Base-by-base conservation (phyloP, 2,113 vertebrate genomes). In the Carassius carassius region DNA sequence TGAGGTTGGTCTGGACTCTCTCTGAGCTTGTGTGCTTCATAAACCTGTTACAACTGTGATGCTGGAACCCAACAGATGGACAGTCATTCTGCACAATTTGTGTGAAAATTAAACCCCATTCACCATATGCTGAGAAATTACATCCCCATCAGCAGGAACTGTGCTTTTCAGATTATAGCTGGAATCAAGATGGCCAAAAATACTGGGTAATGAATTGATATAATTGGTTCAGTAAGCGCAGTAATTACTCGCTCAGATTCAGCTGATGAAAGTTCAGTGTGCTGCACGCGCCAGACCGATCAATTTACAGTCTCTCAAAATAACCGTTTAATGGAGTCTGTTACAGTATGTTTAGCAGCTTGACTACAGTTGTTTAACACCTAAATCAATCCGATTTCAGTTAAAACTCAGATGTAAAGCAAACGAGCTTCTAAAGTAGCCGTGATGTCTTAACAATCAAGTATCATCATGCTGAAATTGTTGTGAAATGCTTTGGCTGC, bases 61-160 rank as follows among this genome's bases (percentile, higher is more conserved):
- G 35, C 85, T 65, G 74, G 85, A 88, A 89, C 87, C 80, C 49
- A 83, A 91, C 93, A 93, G 92, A 94, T 93, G 92, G 92, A 88
- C 85, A 29, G 62, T 80, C 69, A 85, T 87, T 89, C 83, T 90
- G 72, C 69, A 51, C 87, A 90, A 90, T 81, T 78, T 84, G 87
- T 89, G 88, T 89, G 58, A 86, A 84, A 91, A 88, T 85, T 41
- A 56, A 87, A 90, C 87, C 86, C 60, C 78, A 44, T 47, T 85
- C 87, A 82, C 88, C 51, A 93, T 90, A 92, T 92, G 92, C 83
- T 90, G 35, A 32, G 58, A 88, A 88, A 91, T 86, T 77, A 80
- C 25, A 47, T 47, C 54, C 37, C 23, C 4, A 78, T 56, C 17
- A 60, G 11, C 32, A 41, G 62, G 25, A 77, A 37, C 13, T 9